Percentiles rank a stretch among this genome's conserved stretches.
Conservation (phyloP, 2,113 vertebrate genomes). For the Python bivittatus region DNA sequence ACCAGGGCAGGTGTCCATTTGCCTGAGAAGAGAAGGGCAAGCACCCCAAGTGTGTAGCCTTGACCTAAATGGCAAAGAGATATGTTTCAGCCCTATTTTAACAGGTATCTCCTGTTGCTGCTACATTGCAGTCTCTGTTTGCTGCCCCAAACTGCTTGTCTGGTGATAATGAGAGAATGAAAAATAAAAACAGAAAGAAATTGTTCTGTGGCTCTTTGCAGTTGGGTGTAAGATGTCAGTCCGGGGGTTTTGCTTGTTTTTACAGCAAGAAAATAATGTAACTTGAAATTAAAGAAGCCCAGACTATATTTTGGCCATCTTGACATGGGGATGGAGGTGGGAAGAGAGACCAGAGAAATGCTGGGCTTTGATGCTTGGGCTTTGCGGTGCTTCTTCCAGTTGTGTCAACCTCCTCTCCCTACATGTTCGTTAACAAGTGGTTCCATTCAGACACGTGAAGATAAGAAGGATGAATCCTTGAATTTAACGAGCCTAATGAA, state of each 20-base stretch:
- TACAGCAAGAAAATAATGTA: slow-evolving; percentile 10
- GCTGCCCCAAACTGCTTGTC: not conserved
- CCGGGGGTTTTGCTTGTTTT: not conserved
- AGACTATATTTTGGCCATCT: slow-evolving; percentile 16
- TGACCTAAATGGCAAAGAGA: not conserved
- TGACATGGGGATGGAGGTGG: not conserved
- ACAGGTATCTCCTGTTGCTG: not conserved
- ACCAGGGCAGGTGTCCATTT: not conserved
- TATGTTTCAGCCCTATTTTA: not conserved
- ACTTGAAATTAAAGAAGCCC: not conserved
- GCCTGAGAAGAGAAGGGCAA: not conserved
- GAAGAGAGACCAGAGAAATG: not conserved
- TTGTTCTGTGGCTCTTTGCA: not conserved
- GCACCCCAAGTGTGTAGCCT: not conserved
- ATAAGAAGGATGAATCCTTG: slow-evolving; percentile 36
- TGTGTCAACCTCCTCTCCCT: slow-evolving; percentile 30
- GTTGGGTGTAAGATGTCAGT: not conserved
- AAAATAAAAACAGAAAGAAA: not conserved
- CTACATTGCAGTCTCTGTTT: not conserved
- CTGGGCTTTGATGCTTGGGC: not conserved
- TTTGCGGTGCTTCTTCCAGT: not conserved
- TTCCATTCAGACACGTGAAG: slow-evolving; percentile 44
- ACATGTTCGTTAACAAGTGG: slow-evolving; percentile 24
- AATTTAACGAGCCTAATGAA: slow-evolving; percentile 31
- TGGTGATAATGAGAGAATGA: not conserved